Evolutionary conservation across 2,113 vertebrate species (phyloP), one percentile per base, ranked within the genome.

Genomic region (Tachysurus fulvidraco): DNA sequence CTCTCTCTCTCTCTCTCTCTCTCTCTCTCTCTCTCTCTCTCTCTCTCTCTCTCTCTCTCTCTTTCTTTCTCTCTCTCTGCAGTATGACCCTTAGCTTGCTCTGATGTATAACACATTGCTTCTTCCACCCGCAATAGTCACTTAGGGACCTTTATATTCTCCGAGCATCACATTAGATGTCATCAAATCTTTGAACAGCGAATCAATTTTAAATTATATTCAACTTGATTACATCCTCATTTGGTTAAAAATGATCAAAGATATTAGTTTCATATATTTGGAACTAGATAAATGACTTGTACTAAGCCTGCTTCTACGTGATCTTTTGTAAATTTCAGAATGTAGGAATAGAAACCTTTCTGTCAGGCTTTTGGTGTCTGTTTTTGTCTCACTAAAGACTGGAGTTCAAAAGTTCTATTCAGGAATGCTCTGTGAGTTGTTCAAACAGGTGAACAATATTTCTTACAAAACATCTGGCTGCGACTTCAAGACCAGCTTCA

Each of bases 371-470:
- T 79, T 83, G 81, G 28, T 87, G n/a, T 41, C 36, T 83, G 23
- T 81, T 81, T 81, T 76, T 89, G 55, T 71, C 64, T 50, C 30
- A 55, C n/a, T 86, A 86, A 86, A 81, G 57, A 13, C 60, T 46
- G 41, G 28, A 41, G 52, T 85, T 74, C 60, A 85, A 50, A 55
- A 65, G 57, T 73, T 79, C 52, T 62, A 30, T n/a, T 23, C 69
- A 77, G 60, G 28, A 86, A 81, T 21, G 74, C 67, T 55, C 73
- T 78, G 14, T 78, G 46, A n/a, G 59, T 54, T 30, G 28, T 65
- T 60, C 41, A 82, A 41, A 8, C 44, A 81, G 78, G 60, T 71
- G 19, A 54, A 62, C 44, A 81, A 36, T 67, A 71, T 79, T 46
- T 79, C 44, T 84, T 62, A 65, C 44, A 16, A 82, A 78, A 83